These are phyloP conservation scores for Scaptomyza caliginosa DNA, from an alignment of 2,888 invertebrate species.

Conservation along the genomic window DNA sequence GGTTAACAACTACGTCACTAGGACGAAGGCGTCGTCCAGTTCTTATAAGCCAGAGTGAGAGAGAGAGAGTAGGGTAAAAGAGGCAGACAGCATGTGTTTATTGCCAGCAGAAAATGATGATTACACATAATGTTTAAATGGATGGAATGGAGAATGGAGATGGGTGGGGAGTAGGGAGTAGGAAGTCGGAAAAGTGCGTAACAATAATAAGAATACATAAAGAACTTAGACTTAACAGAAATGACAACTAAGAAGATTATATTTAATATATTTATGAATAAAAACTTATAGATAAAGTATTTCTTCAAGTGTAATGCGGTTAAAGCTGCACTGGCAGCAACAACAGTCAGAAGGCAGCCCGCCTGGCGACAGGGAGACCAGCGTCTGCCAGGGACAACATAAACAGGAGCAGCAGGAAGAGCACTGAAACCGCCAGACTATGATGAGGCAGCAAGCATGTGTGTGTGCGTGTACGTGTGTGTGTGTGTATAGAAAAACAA, in stretches of 20 bases:
- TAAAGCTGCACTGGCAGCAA: slow-evolving; percentile 15
- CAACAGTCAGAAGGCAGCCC: slow-evolving; percentile 36
- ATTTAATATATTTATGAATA: not conserved
- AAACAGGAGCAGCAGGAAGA: not conserved
- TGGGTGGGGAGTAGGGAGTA: slow-evolving; percentile 21
- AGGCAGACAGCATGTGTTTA: slow-evolving; percentile 76
- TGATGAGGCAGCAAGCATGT: slow-evolving; percentile 33
- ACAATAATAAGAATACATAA: not conserved
- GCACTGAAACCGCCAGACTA: slow-evolving; percentile 14
- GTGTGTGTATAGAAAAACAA: slow-evolving; percentile 42
- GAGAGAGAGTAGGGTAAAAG: slow-evolving; percentile 9
- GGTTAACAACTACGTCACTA: slow-evolving; percentile 19
- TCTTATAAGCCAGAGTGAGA: not conserved
- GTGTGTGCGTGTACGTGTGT: not conserved
- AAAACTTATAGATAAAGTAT: too few relatives aligned
- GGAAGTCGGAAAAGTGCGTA: slow-evolving; percentile 65
- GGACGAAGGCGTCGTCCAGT: slow-evolving; percentile 30
- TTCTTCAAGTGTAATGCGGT: slow-evolving; percentile 23
- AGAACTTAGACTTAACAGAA: too few relatives aligned
- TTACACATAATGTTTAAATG: slow-evolving; percentile 73
- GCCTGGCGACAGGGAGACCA: slow-evolving; percentile 36
- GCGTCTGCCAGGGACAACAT: slow-evolving; percentile 1
- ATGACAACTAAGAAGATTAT: too few relatives aligned
- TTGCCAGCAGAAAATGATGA: slow-evolving; percentile 77
- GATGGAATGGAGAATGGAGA: slow-evolving; percentile 3